Conservation (phyloP, 2,113 vertebrate genomes). For the Arizona elegans region DNA sequence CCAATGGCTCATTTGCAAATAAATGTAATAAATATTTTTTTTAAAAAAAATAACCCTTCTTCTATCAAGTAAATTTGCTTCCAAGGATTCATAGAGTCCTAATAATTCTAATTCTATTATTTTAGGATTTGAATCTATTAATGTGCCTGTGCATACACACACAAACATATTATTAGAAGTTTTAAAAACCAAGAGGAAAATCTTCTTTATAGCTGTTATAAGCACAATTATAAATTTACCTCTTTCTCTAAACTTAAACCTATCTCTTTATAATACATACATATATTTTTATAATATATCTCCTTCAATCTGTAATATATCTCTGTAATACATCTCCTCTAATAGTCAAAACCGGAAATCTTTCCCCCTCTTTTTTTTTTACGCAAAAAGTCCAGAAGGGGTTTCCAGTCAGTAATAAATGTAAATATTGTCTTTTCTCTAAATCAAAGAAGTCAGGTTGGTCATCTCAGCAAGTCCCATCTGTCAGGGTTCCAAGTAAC, state of each 20-base stretch:
- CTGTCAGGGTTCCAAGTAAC: too few relatives aligned
- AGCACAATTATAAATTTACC: background rate
- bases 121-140: background rate
- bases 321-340: background rate
- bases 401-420: background rate
- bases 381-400: background rate
- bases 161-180: too few relatives aligned
- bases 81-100: rapidly evolving
- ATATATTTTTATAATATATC: too few relatives aligned
- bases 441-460: background rate
- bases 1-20: too few relatives aligned
- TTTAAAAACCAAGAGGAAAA: background rate
- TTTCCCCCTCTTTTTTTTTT: background rate
- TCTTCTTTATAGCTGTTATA: background rate
- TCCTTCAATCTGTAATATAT: background rate
- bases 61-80: background rate
- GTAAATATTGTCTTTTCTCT: background rate
- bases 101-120: background rate
- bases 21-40: too few relatives aligned
- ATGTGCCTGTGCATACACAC: too few relatives aligned
- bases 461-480: background rate
- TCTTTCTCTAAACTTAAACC: background rate
- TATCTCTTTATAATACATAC: background rate
- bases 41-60: too few relatives aligned
- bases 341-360: background rate